Conservation (phyloP, 2,888 invertebrate species). For the Sarcophaga rosellei region DNA sequence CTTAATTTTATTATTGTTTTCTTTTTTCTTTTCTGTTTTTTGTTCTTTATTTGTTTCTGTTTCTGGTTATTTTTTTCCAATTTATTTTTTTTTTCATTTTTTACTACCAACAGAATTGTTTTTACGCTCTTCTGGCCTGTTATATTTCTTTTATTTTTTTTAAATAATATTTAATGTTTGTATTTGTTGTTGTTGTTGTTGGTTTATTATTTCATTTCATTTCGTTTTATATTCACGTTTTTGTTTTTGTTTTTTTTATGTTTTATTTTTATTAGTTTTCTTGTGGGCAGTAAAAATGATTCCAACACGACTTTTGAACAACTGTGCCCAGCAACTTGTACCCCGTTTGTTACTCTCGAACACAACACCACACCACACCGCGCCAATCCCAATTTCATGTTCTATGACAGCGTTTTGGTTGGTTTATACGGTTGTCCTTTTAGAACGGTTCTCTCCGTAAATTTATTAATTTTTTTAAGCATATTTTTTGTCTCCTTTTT, state of each 20-base stretch:
- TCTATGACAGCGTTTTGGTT: background rate
- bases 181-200: slow-evolving; percentile 38
- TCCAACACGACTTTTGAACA: slow-evolving; percentile 29
- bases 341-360: too few relatives aligned
- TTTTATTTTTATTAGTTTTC: slow-evolving; percentile 53
- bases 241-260: slow-evolving; percentile 10
- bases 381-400: slow-evolving; percentile 49
- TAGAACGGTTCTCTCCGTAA: background rate
- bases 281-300: slow-evolving; percentile 58
- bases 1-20: background rate
- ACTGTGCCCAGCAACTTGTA: background rate
- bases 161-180: slow-evolving; percentile 7
- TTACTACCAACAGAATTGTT: too few relatives aligned
- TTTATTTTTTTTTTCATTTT: too few relatives aligned
- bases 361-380: too few relatives aligned
- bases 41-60: background rate
- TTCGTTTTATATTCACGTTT: slow-evolving; percentile 16
- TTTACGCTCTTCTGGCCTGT: too few relatives aligned
- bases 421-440: background rate
- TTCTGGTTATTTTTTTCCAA: background rate
- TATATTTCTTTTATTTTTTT: background rate
- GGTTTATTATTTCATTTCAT: slow-evolving; percentile 24
- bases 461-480: slow-evolving; percentile 40
- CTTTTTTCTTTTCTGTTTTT: slow-evolving; percentile 1
- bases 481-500: slow-evolving; percentile 6